phyloP scores from a whole-genome alignment of 2,888 invertebrate species.

The Harmothoe impar region DNA sequence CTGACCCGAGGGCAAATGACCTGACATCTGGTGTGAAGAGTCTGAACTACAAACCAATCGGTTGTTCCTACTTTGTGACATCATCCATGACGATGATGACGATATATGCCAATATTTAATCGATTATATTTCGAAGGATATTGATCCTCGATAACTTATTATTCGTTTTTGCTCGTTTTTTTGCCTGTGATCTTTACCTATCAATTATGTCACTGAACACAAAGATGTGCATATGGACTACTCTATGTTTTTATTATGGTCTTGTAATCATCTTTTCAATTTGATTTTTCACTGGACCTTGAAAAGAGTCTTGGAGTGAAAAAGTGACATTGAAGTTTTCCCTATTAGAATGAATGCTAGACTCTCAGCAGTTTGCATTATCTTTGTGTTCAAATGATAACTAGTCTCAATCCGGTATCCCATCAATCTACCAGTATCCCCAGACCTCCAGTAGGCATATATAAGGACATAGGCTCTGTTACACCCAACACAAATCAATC shows the following conservation, averaged over 20 bases:
- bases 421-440: too few relatives aligned
- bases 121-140: not conserved
- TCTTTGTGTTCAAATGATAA: slow-evolving; percentile 6
- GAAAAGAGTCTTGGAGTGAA: not conserved
- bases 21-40: slow-evolving; percentile 60
- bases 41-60: slow-evolving; percentile 54
- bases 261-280: not conserved
- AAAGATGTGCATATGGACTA: slow-evolving; percentile 21
- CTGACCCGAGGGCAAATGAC: slow-evolving; percentile 62
- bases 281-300: not conserved
- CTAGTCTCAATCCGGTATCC: too few relatives aligned
- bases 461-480: too few relatives aligned
- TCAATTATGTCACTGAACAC: slow-evolving; percentile 7
- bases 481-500: too few relatives aligned
- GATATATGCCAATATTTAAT: not conserved
- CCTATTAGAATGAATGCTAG: not conserved
- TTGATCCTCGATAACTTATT: not conserved
- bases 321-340: slow-evolving; percentile 5
- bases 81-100: not conserved
- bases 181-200: slow-evolving; percentile 1
- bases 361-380: not conserved
- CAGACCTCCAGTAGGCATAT: too few relatives aligned
- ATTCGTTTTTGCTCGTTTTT: not conserved
- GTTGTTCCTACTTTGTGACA: slow-evolving; percentile 38
- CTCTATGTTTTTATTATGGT: not conserved